phyloP scores from a whole-genome alignment of 1,140 invertebrate species.

The Musca vetustissima region DNA sequence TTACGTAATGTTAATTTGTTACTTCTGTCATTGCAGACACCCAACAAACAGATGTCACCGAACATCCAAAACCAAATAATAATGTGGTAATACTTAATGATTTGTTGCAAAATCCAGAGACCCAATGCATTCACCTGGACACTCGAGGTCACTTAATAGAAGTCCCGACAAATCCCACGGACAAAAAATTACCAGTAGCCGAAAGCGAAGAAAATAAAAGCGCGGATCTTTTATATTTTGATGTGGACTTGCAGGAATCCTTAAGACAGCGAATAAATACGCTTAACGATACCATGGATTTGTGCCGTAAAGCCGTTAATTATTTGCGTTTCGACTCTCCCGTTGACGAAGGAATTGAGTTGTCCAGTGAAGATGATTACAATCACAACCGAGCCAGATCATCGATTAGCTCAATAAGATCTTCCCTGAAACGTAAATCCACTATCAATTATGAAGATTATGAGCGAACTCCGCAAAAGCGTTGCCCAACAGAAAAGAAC shows the following conservation, averaged over 20 bases:
- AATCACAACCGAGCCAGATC: background rate
- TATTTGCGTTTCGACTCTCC: conserved; percentile 24
- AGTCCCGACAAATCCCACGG: background rate
- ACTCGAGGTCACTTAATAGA: conserved; percentile 1
- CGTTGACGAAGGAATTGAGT: conserved; percentile 6
- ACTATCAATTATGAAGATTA: background rate
- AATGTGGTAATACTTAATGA: conserved; percentile 42
- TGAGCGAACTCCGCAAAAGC: conserved; percentile 7
- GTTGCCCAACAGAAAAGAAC: background rate
- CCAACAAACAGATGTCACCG: no score
- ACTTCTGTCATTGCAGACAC: background rate
- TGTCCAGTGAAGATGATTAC: conserved; percentile 15
- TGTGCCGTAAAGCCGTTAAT: conserved; percentile 27
- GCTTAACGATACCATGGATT: conserved; percentile 22
- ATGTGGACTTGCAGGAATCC: background rate
- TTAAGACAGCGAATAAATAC: conserved; percentile 10
- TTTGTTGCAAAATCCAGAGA: conserved; percentile 42
- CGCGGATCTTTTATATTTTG: conserved; percentile 17
- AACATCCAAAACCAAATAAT: background rate
- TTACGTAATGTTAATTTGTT: no score
- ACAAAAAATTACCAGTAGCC: background rate
- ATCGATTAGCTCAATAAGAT: no score
- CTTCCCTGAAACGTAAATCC: background rate
- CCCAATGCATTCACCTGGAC: conserved; percentile 37
- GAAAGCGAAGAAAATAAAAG: background rate